These are phyloP conservation scores for Heterocephalus glaber DNA, from an alignment of 2,113 vertebrate genomes.

Conservation along the genomic window DNA sequence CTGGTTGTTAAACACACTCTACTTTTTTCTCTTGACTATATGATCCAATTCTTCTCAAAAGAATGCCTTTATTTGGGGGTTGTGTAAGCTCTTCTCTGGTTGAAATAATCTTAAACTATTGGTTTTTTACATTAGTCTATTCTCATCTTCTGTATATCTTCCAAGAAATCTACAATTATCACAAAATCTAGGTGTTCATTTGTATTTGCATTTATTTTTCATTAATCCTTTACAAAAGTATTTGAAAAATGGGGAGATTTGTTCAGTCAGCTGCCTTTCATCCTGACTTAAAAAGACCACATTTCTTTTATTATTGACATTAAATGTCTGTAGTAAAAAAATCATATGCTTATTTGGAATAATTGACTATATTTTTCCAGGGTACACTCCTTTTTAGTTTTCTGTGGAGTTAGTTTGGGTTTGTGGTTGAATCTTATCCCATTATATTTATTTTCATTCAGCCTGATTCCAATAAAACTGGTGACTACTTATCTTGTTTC, in stretches of 20 bases:
- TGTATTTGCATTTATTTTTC: slow-evolving; percentile 11
- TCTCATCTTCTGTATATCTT: not conserved
- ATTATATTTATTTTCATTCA: slow-evolving; percentile 44
- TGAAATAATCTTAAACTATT: not conserved
- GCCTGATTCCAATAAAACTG: slow-evolving; percentile 24
- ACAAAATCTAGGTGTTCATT: not conserved
- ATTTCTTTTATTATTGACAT: not conserved
- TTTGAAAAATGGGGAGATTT: not conserved
- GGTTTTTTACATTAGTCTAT: not conserved
- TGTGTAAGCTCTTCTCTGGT: not conserved
- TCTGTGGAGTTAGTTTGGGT: not conserved
- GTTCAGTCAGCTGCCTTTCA: not conserved
- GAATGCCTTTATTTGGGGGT: not conserved
- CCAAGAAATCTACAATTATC: not conserved
- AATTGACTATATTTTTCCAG: slow-evolving; percentile 30
- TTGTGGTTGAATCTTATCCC: slow-evolving; percentile 2
- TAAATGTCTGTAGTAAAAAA: not conserved
- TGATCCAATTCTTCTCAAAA: not conserved
- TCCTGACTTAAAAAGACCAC: not conserved
- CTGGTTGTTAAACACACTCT: not conserved
- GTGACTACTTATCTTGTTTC: not conserved
- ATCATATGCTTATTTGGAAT: not conserved
- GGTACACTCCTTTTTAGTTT: not conserved
- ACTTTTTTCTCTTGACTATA: not conserved
- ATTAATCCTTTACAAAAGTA: not conserved